Evolutionary conservation across 2,797 vertebrate genomes (phyloP).

Genomic region (Prunella strophiata): DNA sequence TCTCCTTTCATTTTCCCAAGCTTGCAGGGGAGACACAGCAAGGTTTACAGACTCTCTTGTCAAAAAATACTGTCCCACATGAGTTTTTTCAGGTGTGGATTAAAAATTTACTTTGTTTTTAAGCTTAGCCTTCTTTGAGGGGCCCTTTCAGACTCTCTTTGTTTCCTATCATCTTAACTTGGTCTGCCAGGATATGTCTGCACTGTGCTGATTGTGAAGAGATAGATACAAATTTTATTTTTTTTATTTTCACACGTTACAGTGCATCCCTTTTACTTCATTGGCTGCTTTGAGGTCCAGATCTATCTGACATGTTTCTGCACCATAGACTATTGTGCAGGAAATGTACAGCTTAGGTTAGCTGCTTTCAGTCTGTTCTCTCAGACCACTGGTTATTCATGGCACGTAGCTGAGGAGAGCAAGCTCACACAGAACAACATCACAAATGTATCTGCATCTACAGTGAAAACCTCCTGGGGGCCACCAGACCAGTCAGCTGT

Average conservation of each 20-base stretch:
- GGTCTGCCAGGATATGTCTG: not conserved
- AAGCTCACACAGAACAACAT: not conserved
- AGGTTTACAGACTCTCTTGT: not conserved
- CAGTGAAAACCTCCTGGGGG: not conserved
- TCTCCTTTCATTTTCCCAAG: not conserved
- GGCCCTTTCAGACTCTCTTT: not conserved
- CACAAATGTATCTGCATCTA: not conserved
- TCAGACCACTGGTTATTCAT: not conserved
- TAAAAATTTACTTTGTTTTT: not conserved
- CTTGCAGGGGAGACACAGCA: not conserved
- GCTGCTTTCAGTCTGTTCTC: not conserved
- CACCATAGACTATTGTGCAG: not conserved
- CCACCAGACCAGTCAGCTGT: not conserved
- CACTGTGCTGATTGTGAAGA: not conserved
- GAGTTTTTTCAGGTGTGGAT: not conserved
- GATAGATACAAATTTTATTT: not conserved
- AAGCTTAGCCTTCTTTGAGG: not conserved
- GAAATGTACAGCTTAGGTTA: accelerated
- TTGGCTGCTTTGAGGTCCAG: not conserved
- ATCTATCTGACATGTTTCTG: not conserved
- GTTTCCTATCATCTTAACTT: not conserved
- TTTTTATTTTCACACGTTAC: not conserved
- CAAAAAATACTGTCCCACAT: accelerated
- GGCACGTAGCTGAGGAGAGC: not conserved
- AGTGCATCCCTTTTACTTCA: not conserved